Conservation (phyloP, 2,888 invertebrate species). For the Metellina segmentata region DNA sequence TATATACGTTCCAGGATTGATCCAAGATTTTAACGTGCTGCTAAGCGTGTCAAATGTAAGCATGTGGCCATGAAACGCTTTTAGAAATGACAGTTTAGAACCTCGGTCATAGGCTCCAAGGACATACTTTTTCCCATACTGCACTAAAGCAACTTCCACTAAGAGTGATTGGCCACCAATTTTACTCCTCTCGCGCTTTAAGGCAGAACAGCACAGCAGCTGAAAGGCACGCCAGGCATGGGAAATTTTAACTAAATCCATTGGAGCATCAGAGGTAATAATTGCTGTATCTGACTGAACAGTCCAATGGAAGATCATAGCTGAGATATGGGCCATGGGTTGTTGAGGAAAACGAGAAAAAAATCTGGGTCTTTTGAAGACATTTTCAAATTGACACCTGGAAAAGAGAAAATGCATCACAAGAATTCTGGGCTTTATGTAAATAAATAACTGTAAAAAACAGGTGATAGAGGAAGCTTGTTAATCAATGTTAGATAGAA, state of each 20-base stretch:
- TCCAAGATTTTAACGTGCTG: conserved; percentile 48
- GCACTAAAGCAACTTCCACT: conserved; percentile 85
- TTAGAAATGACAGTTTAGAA: conserved; percentile 87
- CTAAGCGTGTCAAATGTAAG: neutral
- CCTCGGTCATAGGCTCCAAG: conserved; percentile 89
- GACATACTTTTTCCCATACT: conserved; percentile 92
- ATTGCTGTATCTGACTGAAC: conserved; percentile 58
- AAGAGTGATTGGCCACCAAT: conserved; percentile 77
- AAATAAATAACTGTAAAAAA: too few species aligned
- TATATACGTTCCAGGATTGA: conserved; percentile 36
- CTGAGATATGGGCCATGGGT: conserved; percentile 39
- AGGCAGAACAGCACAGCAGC: conserved; percentile 51
- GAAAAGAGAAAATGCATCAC: conserved; percentile 10
- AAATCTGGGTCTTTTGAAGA: conserved; percentile 52
- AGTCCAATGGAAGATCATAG: conserved; percentile 67
- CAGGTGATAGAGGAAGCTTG: too few species aligned
- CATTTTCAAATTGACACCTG: conserved; percentile 64
- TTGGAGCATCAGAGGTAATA: conserved; percentile 22
- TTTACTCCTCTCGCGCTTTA: conserved; percentile 30
- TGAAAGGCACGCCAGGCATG: conserved; percentile 70
- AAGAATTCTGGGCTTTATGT: too few species aligned
- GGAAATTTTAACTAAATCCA: conserved; percentile 58
- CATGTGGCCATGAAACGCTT: conserved; percentile 82
- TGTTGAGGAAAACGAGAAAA: conserved; percentile 61
- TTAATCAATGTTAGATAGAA: too few species aligned